These are phyloP conservation scores for Leptatherina wallacei DNA, from an alignment of 2,797 vertebrate species.

Conservation along the genomic window DNA sequence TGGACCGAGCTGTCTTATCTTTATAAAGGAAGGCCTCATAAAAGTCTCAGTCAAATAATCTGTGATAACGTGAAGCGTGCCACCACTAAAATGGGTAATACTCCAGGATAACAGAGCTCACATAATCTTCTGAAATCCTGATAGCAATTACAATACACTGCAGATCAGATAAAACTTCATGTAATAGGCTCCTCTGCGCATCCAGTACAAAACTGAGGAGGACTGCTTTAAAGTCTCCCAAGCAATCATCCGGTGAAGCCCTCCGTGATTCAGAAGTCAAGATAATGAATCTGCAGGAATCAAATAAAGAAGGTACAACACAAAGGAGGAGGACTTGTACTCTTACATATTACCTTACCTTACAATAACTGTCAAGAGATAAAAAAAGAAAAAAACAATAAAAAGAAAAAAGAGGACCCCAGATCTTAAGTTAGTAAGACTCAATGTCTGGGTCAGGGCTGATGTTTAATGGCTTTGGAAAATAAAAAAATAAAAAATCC, in stretches of 20 bases:
- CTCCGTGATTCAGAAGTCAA: slow-evolving; percentile 58
- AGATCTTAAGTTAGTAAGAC: slow-evolving; percentile 48
- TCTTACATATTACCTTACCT: slow-evolving; percentile 41
- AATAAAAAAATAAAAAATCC: slow-evolving; percentile 32
- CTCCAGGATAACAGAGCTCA: slow-evolving; percentile 52
- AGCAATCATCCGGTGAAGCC: slow-evolving; percentile 53
- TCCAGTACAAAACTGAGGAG: slow-evolving; percentile 50
- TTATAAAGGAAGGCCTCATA: slow-evolving; percentile 49
- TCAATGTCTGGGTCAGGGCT: slow-evolving; percentile 48
- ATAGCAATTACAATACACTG: slow-evolving; percentile 74
- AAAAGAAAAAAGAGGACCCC: slow-evolving; percentile 12
- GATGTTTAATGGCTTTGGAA: slow-evolving; percentile 38
- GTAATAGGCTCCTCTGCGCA: slow-evolving; percentile 59
- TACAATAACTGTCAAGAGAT: slow-evolving; percentile 26
- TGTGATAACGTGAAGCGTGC: slow-evolving; percentile 64
- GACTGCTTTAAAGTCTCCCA: slow-evolving; percentile 54
- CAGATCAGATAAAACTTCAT: slow-evolving; percentile 70
- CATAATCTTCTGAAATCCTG: slow-evolving; percentile 72
- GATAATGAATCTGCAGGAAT: slow-evolving; percentile 64
- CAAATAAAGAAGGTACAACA: slow-evolving; percentile 49
- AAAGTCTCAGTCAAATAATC: slow-evolving; percentile 62
- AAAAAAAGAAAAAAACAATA: slow-evolving; percentile 23
- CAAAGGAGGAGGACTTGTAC: slow-evolving; percentile 42
- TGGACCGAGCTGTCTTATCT: slow-evolving; percentile 50
- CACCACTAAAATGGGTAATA: slow-evolving; percentile 61